phyloP scores from a whole-genome alignment of 2,113 vertebrate species.

The Anser cygnoides region DNA sequence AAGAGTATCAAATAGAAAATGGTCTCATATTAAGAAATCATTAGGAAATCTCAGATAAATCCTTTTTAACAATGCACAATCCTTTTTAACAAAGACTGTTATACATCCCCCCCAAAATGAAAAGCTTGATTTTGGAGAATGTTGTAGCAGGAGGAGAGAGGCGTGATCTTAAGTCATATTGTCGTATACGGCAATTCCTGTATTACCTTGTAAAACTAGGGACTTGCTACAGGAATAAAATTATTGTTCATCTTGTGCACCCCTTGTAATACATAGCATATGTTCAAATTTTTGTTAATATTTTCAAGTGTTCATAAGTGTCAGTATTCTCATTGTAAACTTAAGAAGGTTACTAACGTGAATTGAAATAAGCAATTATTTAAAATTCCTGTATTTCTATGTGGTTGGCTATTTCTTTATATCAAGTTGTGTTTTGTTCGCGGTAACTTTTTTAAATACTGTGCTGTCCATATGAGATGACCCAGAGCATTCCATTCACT shows the following conservation, averaged over 20 bases:
- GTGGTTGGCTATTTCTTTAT: not conserved
- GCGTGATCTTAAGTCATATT: not conserved
- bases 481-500: too few species aligned
- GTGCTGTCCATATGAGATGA: not conserved
- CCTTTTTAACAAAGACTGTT: not conserved
- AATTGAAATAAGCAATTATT: not conserved
- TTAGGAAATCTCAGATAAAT: not conserved
- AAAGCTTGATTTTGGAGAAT: conserved; percentile 1
- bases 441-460: not conserved
- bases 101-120: not conserved
- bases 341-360: not conserved
- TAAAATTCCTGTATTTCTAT: not conserved
- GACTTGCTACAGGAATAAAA: not conserved
- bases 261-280: not conserved
- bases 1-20: not conserved
- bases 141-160: not conserved
- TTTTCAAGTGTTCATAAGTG: not conserved
- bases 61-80: not conserved
- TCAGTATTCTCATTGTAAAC: not conserved
- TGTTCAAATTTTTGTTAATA: not conserved
- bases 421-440: not conserved
- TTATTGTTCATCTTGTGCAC: not conserved
- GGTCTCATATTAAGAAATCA: conserved; percentile 1
- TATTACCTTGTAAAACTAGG: not conserved
- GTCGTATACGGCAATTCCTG: not conserved